phyloP scores from a whole-genome alignment of 2,113 vertebrate genomes.

The Toxotes chatareus region DNA sequence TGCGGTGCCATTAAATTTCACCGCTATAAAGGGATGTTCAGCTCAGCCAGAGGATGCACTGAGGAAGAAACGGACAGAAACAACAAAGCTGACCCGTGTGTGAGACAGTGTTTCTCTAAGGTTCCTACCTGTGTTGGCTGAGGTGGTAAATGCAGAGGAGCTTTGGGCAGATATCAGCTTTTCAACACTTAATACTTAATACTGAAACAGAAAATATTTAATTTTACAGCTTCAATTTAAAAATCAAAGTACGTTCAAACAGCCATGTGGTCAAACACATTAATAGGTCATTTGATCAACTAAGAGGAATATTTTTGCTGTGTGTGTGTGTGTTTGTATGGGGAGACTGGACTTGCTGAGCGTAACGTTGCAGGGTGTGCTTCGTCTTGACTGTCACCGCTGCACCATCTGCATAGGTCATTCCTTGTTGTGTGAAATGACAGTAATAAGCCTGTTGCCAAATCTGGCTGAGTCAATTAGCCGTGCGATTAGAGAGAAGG shows the following conservation, averaged over 20 bases:
- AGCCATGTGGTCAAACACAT: not conserved
- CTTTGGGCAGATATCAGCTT: not conserved
- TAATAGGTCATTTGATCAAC: not conserved
- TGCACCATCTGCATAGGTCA: conserved; percentile 62
- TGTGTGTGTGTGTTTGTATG: not conserved
- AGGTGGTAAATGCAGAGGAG: not conserved
- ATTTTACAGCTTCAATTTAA: not conserved
- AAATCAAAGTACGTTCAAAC: not conserved
- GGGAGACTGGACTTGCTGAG: conserved; percentile 8
- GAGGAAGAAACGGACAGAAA: not conserved
- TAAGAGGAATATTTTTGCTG: not conserved
- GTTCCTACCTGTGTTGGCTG: not conserved
- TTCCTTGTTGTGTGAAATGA: conserved; percentile 73
- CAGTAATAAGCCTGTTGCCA: conserved; percentile 78
- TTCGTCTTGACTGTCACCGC: conserved; percentile 38
- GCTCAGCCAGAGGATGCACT: not conserved
- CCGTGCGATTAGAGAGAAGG: conserved; percentile 66
- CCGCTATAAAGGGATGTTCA: not conserved
- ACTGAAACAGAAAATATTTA: not conserved
- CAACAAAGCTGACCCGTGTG: not conserved
- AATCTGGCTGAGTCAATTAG: conserved; percentile 83
- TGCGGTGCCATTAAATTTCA: conserved; percentile 18
- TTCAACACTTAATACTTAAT: not conserved
- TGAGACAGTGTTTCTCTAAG: conserved; percentile 10
- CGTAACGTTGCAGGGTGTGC: conserved; percentile 31